A percentile compares a stretch with the other conserved stretches of the same genome.
These are phyloP conservation scores for Hirtodrosophila trivittata DNA, from an alignment of 2,888 invertebrate species.

Conservation along the genomic window DNA sequence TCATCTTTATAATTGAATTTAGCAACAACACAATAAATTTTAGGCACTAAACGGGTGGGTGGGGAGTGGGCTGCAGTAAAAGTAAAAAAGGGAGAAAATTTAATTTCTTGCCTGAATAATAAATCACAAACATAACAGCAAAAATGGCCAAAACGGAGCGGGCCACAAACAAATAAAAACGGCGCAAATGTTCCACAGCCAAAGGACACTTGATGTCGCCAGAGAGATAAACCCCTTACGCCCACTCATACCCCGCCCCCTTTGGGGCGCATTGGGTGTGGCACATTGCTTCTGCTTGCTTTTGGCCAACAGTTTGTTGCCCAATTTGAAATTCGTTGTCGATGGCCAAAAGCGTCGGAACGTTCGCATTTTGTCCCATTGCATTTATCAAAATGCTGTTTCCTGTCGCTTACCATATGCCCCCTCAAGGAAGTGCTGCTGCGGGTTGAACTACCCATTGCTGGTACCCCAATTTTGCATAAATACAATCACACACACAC, in stretches of 20 bases:
- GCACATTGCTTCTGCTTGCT: background rate
- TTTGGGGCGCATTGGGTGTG: background rate
- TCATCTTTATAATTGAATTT: slow-evolving; percentile 75
- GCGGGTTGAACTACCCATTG: background rate
- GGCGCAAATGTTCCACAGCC: slow-evolving; percentile 51
- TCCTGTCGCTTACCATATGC: slow-evolving; percentile 45
- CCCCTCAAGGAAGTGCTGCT: slow-evolving; percentile 28
- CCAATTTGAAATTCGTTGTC: slow-evolving; percentile 71
- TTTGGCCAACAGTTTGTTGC: slow-evolving; percentile 28
- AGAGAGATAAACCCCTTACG: slow-evolving; percentile 56
- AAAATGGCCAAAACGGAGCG: background rate
- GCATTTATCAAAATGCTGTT: slow-evolving; percentile 74
- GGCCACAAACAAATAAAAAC: slow-evolving; percentile 53
- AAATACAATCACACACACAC: background rate
- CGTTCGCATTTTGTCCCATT: slow-evolving; percentile 34
- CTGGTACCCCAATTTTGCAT: background rate
- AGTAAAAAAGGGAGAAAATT: slow-evolving; percentile 63
- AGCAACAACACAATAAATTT: slow-evolving; percentile 78
- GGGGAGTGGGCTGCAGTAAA: slow-evolving; percentile 14
- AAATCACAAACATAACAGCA: slow-evolving; percentile 76
- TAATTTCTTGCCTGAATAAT: slow-evolving; percentile 81
- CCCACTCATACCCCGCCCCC: slow-evolving; percentile 9
- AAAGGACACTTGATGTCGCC: slow-evolving; percentile 66
- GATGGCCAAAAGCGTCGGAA: slow-evolving; percentile 51
- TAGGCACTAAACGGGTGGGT: slow-evolving; percentile 48